Evolutionary conservation across 2,797 vertebrate species (phyloP).

Genomic region (Emys orbicularis): DNA sequence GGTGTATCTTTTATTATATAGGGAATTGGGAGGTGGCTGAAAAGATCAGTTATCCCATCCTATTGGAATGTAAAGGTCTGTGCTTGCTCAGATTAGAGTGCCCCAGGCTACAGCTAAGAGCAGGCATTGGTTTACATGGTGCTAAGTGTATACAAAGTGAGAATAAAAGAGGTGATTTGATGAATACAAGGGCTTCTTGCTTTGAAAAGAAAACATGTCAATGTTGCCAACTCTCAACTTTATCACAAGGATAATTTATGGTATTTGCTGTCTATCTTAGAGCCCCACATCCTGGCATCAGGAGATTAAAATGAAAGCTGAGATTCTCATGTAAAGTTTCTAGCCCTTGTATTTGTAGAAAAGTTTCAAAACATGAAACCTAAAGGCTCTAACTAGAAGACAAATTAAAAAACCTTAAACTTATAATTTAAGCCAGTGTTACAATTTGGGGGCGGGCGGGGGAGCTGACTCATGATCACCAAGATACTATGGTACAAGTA

Average conservation of each 20-base stretch:
- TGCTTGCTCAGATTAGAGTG: neutral
- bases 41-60: neutral
- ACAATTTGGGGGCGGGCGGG: neutral
- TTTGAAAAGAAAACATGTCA: neutral
- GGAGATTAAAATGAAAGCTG: neutral
- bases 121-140: neutral
- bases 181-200: neutral
- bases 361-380: neutral
- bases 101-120: neutral
- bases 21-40: neutral
- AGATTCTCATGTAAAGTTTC: neutral
- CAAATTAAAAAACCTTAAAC: neutral
- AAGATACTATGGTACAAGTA: neutral
- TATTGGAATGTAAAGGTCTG: neutral
- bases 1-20: neutral
- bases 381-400: neutral
- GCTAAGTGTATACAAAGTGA: neutral
- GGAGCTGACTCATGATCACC: neutral
- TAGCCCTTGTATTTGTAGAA: neutral
- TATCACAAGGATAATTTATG: neutral
- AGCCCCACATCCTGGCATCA: neutral
- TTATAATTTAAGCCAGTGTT: neutral
- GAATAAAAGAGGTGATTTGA: neutral
- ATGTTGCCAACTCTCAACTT: neutral
- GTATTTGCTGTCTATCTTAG: neutral